phyloP scores from a whole-genome alignment of 2,888 invertebrate species.

The Drosophila austrosaltans region DNA sequence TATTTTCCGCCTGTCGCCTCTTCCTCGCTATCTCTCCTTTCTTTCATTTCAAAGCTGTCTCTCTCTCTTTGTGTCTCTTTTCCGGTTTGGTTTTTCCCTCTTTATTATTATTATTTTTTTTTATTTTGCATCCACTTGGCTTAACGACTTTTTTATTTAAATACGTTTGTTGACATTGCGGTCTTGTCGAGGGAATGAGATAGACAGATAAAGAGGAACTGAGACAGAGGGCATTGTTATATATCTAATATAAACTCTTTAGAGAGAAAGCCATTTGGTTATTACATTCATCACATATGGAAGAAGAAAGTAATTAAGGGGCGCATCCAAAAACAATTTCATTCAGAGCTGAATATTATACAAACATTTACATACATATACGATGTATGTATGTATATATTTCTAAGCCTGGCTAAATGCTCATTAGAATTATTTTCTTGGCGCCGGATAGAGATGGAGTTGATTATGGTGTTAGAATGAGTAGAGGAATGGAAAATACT shows the following conservation, averaged over 20 bases:
- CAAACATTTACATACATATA: too few relatives aligned
- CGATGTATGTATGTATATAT: too few relatives aligned
- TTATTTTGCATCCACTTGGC: conserved; percentile 67
- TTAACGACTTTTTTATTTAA: conserved; percentile 77
- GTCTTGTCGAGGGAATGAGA: conserved; percentile 48
- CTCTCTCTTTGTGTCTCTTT: conserved; percentile 10
- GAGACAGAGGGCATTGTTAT: conserved; percentile 39
- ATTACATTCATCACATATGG: conserved; percentile 38
- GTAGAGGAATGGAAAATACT: conserved; percentile 25
- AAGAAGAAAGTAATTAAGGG: conserved; percentile 38
- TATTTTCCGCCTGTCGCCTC: conserved; percentile 50
- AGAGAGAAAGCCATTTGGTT: conserved; percentile 40
- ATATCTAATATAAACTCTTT: conserved; percentile 29
- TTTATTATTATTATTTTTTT: conserved; percentile 5
- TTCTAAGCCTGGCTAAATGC: conserved; percentile 55
- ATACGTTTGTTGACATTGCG: conserved; percentile 77
- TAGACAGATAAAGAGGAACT: neutral
- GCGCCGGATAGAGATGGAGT: conserved; percentile 34
- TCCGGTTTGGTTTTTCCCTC: neutral
- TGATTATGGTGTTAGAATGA: conserved; percentile 4
- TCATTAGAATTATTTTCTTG: conserved; percentile 68
- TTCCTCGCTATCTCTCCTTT: neutral
- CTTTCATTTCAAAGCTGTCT: neutral
- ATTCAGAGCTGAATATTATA: conserved; percentile 29
- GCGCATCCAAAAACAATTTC: conserved; percentile 32